Conservation (phyloP, 2,797 vertebrate species). For the Microcaecilia unicolor region DNA sequence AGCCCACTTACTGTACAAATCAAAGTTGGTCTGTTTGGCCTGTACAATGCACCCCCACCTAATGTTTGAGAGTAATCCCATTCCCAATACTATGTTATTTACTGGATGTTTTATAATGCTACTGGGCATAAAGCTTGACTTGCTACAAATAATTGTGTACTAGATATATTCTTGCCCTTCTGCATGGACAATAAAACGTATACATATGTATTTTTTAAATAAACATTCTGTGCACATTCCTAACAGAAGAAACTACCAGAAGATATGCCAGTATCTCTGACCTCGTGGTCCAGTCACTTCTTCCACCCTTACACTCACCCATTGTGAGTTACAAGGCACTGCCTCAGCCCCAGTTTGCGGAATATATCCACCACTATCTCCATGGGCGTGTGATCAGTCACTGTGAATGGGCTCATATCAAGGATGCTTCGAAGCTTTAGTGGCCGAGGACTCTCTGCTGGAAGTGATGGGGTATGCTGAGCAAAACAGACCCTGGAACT, state of each 20-base stretch:
- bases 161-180: no score
- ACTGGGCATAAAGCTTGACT: no score
- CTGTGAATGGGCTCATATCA: slow-evolving; percentile 97
- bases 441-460: slow-evolving; percentile 91
- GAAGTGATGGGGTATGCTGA: slow-evolving; percentile 89
- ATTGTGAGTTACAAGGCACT: slow-evolving; percentile 97
- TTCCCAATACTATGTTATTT: no score
- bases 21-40: no score
- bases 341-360: slow-evolving; percentile 91
- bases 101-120: no score
- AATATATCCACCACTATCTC: slow-evolving; percentile 99
- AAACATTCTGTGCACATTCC: not conserved
- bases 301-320: slow-evolving; percentile 66
- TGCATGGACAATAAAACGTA: no score
- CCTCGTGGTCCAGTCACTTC: fast-evolving
- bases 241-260: not conserved
- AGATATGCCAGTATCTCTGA: not conserved
- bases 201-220: no score
- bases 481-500: slow-evolving; percentile 94
- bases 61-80: no score
- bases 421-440: slow-evolving; percentile 93
- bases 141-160: no score
- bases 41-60: no score
- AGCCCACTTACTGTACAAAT: no score
- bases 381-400: slow-evolving; percentile 98